A percentile compares a stretch with the other conserved stretches of the same genome.
phyloP scores from a whole-genome alignment of 2,888 invertebrate genomes.

The Epirrhoe alternata region DNA sequence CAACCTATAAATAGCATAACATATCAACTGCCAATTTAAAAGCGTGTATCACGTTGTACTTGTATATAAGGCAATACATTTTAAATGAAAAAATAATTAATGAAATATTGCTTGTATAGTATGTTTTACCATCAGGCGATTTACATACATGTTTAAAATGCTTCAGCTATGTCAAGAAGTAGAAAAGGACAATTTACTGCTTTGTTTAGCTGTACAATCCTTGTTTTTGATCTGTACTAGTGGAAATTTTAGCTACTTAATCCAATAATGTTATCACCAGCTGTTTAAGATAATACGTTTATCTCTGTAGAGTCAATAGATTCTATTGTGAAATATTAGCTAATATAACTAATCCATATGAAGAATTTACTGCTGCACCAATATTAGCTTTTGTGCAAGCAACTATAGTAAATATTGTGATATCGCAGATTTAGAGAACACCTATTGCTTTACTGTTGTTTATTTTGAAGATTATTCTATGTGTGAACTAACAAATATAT shows the following conservation, averaged over 20 bases:
- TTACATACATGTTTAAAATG: conserved; percentile 13
- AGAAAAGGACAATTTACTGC: conserved; percentile 28
- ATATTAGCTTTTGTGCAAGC: conserved; percentile 54
- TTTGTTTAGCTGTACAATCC: conserved; percentile 37
- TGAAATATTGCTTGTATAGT: background rate
- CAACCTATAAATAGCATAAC: too few relatives aligned
- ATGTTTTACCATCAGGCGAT: conserved; percentile 14
- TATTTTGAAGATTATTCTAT: conserved; percentile 9
- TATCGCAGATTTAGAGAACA: conserved; percentile 25
- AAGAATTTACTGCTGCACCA: conserved; percentile 56
- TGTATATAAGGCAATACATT: background rate
- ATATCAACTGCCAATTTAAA: too few relatives aligned
- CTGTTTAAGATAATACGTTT: conserved; percentile 59
- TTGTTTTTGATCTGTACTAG: conserved; percentile 56
- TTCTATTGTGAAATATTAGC: conserved; percentile 61
- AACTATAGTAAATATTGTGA: conserved; percentile 39
- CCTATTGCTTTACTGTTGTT: conserved; percentile 32
- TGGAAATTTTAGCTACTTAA: conserved; percentile 66
- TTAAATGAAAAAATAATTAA: background rate
- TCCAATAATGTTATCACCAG: conserved; percentile 58
- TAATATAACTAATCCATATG: conserved; percentile 48
- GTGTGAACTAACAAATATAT: background rate
- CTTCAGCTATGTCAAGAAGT: conserved; percentile 5
- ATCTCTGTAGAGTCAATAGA: conserved; percentile 61
- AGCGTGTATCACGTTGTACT: background rate